Base-by-base conservation (phyloP, 2,888 invertebrate species). In the Mayetiola destructor region DNA sequence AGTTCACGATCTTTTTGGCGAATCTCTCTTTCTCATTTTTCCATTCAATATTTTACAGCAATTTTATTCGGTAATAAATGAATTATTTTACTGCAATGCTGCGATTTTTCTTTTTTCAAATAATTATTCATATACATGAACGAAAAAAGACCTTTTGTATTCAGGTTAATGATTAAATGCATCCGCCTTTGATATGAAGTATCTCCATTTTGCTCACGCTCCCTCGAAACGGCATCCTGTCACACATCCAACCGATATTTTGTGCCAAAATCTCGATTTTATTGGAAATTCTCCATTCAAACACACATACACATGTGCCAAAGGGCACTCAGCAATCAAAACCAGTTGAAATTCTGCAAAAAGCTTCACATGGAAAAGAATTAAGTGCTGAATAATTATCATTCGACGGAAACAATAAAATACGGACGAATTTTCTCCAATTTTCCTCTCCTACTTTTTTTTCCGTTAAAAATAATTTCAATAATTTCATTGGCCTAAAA, bases 81-180 rank as follows among this genome's bases (percentile, higher is more conserved):
- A n/a, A 48, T 37, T 16, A 12, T 37, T 37, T 37, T 37, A 14
- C 23, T 21, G 48, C 27, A 27, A 27, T 27, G 27, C 2, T 48
- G 48, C n/a, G 27, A 48, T 48, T 48, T 36, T 23, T 48, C 29
- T n/a, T 48, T 48, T 40, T 40, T 21, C 14, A 14, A 12, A 23
- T n/a, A 27, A 4, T 14, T 9, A 27, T 27, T 48, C 3, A 14
- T 12, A 14, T 16, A 16, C 12, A 12, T 4, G n/a, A 37, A 16
- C 2, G 27, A 42, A 48, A 48, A n/a, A 5, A 48, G 16, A 16
- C 14, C 10, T n/a, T n/a, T 12, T 32, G 18, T n/a, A 48, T 27
- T 48, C 48, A 27, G 48, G 27, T 48, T 48, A 48, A 27, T 27
- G 48, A 48, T 48, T 23, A 27, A 27, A 48, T 42, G n/a, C 42